Conservation (phyloP, 2,113 vertebrate species). For the Brevimyrus niger region DNA sequence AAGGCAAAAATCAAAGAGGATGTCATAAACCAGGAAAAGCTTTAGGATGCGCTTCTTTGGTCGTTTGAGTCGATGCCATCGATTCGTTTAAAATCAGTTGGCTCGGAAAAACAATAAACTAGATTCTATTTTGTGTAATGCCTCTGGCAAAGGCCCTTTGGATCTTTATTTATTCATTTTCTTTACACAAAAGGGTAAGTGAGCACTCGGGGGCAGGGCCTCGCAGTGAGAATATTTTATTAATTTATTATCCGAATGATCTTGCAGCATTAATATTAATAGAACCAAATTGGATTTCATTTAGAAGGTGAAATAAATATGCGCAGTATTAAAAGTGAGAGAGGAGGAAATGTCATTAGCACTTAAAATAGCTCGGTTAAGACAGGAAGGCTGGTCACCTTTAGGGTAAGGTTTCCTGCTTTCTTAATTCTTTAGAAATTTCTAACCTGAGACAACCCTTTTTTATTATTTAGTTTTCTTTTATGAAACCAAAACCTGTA, state of each 20-base stretch:
- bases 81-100: slow-evolving; percentile 67
- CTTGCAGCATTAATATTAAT: slow-evolving; percentile 83
- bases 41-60: slow-evolving; percentile 60
- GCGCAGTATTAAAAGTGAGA: slow-evolving; percentile 58
- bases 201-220: slow-evolving; percentile 74
- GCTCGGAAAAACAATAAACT: slow-evolving; percentile 64
- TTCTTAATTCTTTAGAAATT: slow-evolving; percentile 28
- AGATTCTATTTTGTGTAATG: slow-evolving; percentile 53
- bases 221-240: slow-evolving; percentile 74
- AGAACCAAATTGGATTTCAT: slow-evolving; percentile 78
- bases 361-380: slow-evolving; percentile 51
- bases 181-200: slow-evolving; percentile 66
- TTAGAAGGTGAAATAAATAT: slow-evolving; percentile 75
- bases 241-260: slow-evolving; percentile 87
- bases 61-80: slow-evolving; percentile 60
- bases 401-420: slow-evolving; percentile 44
- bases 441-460: slow-evolving; percentile 23
- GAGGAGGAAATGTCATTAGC: slow-evolving; percentile 39
- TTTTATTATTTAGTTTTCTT: slow-evolving; percentile 20
- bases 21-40: slow-evolving; percentile 57
- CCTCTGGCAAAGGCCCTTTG: slow-evolving; percentile 62
- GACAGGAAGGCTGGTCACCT: slow-evolving; percentile 41
- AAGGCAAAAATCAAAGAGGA: slow-evolving; percentile 36
- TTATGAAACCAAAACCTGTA: background rate
- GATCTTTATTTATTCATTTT: slow-evolving; percentile 59